Base-by-base conservation (phyloP, 2,113 vertebrate species). In the Mola mola region DNA sequence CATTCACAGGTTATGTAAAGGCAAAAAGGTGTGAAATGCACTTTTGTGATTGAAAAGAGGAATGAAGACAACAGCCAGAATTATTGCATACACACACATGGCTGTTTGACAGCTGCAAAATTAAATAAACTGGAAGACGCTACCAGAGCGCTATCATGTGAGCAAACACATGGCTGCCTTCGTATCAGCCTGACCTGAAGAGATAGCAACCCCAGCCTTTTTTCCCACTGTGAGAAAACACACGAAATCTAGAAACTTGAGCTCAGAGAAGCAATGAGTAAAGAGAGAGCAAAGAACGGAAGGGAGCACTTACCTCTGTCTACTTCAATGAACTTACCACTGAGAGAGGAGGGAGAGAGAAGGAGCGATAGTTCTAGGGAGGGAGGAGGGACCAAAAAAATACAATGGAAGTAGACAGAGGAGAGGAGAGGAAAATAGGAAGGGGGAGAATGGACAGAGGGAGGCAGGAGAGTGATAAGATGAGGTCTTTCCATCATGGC, bases 221-320 rank as follows among this genome's bases (percentile, higher is more conserved):
- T 21, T 41, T 53, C 40, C n/a, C 29, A 21, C 9, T 26, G 56
- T 48, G 22, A 43, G 59, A 72, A 66, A 61, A 61, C 8, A 4
- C 16, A 60, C 12, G 41, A 17, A 58, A 16, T 22, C 48, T 29
- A 16, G 13, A 13, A 12, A 16, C 2, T 5, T n/a, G 28, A 29
- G n/a, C 8, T 38, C 15, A 58, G 72, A 66, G 0, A 49, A 19
- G 4, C 25, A 72, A 10, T 22, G 16, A 19, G 21, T 36, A 22
- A 51, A 57, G 52, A 49, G 16, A 21, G 50, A 47, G 13, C 13
- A 22, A 28, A 47, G 60, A 75, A 58, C 20, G 5, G 41, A 61
- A 58, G 40, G 51, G 53, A 73, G 73, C 34, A 75, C 87, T 83
- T 86, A 88, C 86, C 87, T 89, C 87, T 74, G 68, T 86, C 44